Base-by-base conservation (phyloP, 2,888 invertebrate species). In the Hirtodrosophila cameraria region DNA sequence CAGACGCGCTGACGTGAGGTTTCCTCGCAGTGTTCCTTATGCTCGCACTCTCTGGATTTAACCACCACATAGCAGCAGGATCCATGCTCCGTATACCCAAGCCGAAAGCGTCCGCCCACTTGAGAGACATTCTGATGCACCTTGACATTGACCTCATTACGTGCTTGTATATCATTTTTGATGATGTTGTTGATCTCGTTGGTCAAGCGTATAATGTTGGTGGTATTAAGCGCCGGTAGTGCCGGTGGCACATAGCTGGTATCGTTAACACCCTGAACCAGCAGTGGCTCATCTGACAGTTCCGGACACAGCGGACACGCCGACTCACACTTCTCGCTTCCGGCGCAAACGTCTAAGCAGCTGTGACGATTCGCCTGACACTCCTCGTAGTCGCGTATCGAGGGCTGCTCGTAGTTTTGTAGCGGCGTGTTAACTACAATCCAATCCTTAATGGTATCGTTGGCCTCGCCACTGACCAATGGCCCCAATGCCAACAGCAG, bases 71-170 rank as follows among this genome's bases (percentile, higher is more conserved):
- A 69, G 54, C 90, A 90, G 53, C 90, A 90, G 9, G 89, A 72
- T 8, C 90, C 90, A 3, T 71, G 67, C 31, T 90, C 86, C 9
- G 64, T 88, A 53, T 87, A 89, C 2, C 90, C 90, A 2, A 90
- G 52, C 0, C 90, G 90, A 46, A 84, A 90, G 55, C 87, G 78
- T 0, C 90, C 90, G 8, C 90, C 90, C n/a, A 77, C 71, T 18
- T 82, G 81, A 0, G 89, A 85, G 8, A 75, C 71, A 60, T 89
- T 90, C 31, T 87, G 87, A 25, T 89, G 78, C 9, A 90, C 68
- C 57, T 87, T 72, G 0, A 90, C 75, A 30, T 88, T 86, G 18
- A 90, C 85, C 15, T 87, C 75, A 36, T 82, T 89, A 7, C 68
- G 74, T 0, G 78, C 57, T 2, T 75, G 73, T n/a, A 89, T 77